Percentiles rank a stretch among this genome's conserved stretches.
Conservation (phyloP, 2,113 vertebrate genomes). For the Melospiza melodia region DNA sequence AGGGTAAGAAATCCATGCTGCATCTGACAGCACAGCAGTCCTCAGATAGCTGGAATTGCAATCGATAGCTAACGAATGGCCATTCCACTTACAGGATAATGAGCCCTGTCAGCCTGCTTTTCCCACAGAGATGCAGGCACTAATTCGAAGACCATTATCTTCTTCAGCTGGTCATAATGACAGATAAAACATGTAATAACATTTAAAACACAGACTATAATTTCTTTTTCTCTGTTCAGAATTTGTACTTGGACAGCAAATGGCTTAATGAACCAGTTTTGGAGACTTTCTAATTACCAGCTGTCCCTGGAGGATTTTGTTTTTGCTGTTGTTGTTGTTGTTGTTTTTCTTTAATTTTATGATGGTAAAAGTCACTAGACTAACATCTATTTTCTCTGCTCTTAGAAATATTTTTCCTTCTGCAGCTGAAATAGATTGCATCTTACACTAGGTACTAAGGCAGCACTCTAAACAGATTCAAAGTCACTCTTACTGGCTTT, state of each 20-base stretch:
- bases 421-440: neutral
- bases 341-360: neutral
- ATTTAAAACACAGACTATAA: conserved; percentile 38
- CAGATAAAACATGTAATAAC: conserved; percentile 37
- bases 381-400: neutral
- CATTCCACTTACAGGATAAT: conserved; percentile 14
- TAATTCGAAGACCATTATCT: conserved; percentile 13
- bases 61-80: conserved; percentile 49
- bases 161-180: conserved; percentile 21
- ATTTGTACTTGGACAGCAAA: conserved; percentile 41
- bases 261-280: neutral
- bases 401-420: neutral
- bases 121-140: conserved; percentile 21
- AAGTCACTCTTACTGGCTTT: neutral
- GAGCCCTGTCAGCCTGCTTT: neutral
- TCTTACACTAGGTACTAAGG: neutral
- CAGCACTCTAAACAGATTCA: neutral
- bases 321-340: neutral
- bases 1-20: neutral
- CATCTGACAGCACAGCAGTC: conserved; percentile 21
- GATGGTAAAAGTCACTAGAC: neutral
- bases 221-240: conserved; percentile 36
- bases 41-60: conserved; percentile 4
- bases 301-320: neutral
- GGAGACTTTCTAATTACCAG: conserved; percentile 22